Percentiles rank a stretch among this genome's conserved stretches.
phyloP scores from a whole-genome alignment of 2,113 vertebrate species.

The Mionectes macconnelli region DNA sequence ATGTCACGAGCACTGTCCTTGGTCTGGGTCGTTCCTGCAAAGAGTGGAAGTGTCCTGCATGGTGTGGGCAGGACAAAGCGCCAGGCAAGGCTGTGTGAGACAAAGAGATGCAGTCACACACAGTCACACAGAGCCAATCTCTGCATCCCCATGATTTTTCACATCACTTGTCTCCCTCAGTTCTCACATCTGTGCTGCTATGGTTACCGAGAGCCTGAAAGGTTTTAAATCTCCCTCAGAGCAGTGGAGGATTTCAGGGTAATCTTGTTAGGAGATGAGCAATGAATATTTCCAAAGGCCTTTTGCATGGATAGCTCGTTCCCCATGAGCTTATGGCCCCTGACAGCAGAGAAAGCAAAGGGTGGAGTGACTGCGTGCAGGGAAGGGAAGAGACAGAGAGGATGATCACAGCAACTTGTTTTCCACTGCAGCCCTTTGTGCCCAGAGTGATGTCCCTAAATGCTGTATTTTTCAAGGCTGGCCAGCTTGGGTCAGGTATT shows the following conservation, averaged over 20 bases:
- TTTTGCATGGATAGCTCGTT: constrained; percentile 33
- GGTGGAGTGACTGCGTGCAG: neutral
- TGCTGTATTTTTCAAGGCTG: neutral
- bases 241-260: constrained; percentile 55
- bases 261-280: constrained; percentile 71
- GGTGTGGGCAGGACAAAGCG: neutral
- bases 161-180: constrained; percentile 38
- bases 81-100: neutral
- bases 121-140: neutral
- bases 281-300: constrained; percentile 68
- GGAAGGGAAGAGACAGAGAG: neutral
- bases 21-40: neutral
- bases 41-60: neutral
- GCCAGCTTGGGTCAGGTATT: neutral
- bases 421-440: neutral
- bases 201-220: constrained; percentile 57
- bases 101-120: neutral
- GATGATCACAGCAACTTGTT: neutral
- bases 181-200: constrained; percentile 58
- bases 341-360: neutral
- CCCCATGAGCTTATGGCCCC: neutral
- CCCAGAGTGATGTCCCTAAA: neutral
- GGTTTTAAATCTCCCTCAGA: constrained; percentile 55
- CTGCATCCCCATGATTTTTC: neutral
- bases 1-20: accelerated